phyloP scores from a whole-genome alignment of 2,888 invertebrate genomes.

The Tenthredo amoena region DNA sequence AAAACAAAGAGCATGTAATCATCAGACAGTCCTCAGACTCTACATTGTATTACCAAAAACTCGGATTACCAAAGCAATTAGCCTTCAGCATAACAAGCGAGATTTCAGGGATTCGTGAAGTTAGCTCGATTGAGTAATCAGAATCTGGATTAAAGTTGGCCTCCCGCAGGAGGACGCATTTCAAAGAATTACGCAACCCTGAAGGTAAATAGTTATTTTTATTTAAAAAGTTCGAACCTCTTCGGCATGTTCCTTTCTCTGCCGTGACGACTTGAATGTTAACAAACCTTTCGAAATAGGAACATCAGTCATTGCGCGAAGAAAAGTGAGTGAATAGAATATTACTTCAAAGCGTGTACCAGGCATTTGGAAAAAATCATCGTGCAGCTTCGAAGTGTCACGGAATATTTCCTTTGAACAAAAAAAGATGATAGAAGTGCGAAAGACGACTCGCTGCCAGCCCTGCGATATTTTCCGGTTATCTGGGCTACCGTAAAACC shows the following conservation, averaged over 20 bases:
- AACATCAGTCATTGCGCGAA: background rate
- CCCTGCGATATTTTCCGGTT: background rate
- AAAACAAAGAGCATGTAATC: background rate
- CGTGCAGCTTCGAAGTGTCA: background rate
- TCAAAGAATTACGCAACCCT: background rate
- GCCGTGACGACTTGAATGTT: background rate
- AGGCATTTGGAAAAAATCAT: background rate
- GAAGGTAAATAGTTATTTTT: background rate
- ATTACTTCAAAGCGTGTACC: background rate
- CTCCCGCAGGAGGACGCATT: background rate
- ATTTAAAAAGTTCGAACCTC: background rate
- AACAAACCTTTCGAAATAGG: background rate
- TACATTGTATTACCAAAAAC: background rate
- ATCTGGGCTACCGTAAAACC: background rate
- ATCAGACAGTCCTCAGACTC: background rate
- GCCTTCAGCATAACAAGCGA: constrained; percentile 1
- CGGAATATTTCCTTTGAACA: background rate
- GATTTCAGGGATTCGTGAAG: constrained; percentile 4
- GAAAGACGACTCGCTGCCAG: background rate
- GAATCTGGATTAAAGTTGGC: constrained; percentile 5
- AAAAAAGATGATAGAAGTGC: background rate
- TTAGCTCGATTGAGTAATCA: constrained; percentile 23
- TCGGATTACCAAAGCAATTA: constrained; percentile 17
- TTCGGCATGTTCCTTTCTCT: background rate
- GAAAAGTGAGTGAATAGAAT: too few species aligned